Conservation (phyloP, 2,113 vertebrate species). For the Amblyornis subalaris region DNA sequence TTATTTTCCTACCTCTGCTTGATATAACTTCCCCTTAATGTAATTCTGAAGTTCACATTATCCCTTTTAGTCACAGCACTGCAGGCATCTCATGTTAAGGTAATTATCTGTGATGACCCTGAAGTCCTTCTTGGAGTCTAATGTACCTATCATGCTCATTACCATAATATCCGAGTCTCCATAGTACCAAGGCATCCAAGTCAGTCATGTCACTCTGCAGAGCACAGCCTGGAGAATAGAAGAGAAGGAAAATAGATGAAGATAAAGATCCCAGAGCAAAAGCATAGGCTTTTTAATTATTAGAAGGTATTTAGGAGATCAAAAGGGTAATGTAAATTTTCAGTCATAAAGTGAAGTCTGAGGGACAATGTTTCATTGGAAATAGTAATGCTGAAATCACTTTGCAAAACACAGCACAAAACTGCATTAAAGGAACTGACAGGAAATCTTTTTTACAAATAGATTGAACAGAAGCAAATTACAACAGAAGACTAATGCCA, state of each 20-base stretch:
- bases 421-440: neutral
- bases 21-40: neutral
- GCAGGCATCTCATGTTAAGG: slow-evolving; percentile 7
- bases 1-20: slow-evolving; percentile 2
- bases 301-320: neutral
- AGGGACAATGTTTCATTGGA: neutral
- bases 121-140: neutral
- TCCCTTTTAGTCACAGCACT: slow-evolving; percentile 16
- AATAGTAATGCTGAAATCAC: neutral
- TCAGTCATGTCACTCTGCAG: neutral
- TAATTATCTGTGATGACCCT: slow-evolving; percentile 46
- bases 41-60: slow-evolving; percentile 4
- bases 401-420: neutral
- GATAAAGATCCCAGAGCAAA: neutral
- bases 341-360: neutral
- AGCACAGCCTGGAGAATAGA: neutral
- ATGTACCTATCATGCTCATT: slow-evolving; percentile 11
- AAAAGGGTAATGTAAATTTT: neutral
- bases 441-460: neutral
- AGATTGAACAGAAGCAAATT: neutral
- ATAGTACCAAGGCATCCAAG: neutral
- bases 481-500: neutral
- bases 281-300: neutral
- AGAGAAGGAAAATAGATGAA: neutral
- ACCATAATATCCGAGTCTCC: neutral